Conservation (phyloP, 2,888 invertebrate species). For the Dryococelus australis region DNA sequence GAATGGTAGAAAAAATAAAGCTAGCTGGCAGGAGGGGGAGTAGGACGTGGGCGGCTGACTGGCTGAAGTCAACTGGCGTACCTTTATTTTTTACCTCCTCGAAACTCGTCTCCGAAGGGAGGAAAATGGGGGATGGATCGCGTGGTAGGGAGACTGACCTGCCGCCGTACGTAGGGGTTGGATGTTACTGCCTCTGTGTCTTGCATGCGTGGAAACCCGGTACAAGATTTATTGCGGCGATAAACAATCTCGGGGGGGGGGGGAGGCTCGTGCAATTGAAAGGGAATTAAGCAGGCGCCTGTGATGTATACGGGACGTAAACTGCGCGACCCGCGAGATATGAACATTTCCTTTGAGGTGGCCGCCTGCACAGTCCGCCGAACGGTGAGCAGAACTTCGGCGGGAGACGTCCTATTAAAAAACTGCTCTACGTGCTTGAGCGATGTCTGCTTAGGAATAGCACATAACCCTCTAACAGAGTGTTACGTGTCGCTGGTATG, state of each 20-base stretch:
- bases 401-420: no score
- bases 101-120: not conserved
- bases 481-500: no score
- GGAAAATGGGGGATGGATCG: not conserved
- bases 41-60: not conserved
- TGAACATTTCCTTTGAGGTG: not conserved
- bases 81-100: not conserved
- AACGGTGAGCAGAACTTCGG: no score
- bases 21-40: not conserved
- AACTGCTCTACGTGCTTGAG: no score
- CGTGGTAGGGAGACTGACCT: not conserved
- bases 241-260: not conserved
- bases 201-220: slow-evolving; percentile 1
- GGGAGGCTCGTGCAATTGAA: not conserved
- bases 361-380: no score
- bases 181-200: not conserved
- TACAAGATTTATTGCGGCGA: not conserved
- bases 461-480: no score
- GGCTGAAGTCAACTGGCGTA: slow-evolving; percentile 7
- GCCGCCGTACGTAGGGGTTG: not conserved
- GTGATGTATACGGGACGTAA: slow-evolving; percentile 5
- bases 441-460: no score
- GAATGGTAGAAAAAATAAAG: not conserved
- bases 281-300: not conserved
- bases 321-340: not conserved